A percentile compares a stretch with the other conserved stretches of the same genome.
Evolutionary conservation across 2,113 vertebrate genomes (phyloP).

Genomic region (Lethenteron camtschaticum): DNA sequence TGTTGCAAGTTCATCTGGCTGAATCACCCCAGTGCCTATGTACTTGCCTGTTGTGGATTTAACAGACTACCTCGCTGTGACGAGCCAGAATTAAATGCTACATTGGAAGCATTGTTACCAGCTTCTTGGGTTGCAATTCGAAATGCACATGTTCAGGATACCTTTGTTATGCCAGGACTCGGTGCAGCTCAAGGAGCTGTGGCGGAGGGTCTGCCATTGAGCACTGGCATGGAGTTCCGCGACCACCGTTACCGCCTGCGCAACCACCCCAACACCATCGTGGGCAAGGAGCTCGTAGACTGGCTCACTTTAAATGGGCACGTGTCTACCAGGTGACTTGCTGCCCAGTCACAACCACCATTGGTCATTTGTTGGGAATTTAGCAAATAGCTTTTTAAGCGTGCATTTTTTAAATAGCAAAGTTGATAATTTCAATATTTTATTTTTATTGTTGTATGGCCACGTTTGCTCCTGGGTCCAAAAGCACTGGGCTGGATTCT

Average conservation of each 20-base stretch:
- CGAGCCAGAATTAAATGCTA: too few species aligned
- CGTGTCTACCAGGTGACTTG: constrained; percentile 52
- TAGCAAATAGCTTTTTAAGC: constrained; percentile 1
- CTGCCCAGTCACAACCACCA: constrained; percentile 6
- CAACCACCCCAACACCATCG: constrained; percentile 90
- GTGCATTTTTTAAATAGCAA: not conserved
- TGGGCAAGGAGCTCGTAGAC: constrained; percentile 91
- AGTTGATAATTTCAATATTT: not conserved
- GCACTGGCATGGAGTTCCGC: constrained; percentile 91
- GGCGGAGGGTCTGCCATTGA: constrained; percentile 96
- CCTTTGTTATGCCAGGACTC: constrained; percentile 38
- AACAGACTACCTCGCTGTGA: too few species aligned
- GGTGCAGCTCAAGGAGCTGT: constrained; percentile 76
- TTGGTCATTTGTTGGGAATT: not conserved
- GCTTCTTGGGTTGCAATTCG: too few species aligned
- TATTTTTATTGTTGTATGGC: not conserved
- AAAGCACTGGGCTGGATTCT: too few species aligned
- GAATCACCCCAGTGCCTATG: too few species aligned
- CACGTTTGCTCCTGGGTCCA: too few species aligned
- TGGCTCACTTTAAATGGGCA: constrained; percentile 90
- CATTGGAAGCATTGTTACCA: too few species aligned
- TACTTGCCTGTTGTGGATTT: too few species aligned
- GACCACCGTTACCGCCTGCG: constrained; percentile 94
- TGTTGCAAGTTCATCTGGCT: too few species aligned
- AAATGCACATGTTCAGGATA: too few species aligned